Conservation (phyloP, 2,797 vertebrate species). For the Catamblyrhynchus diadema region DNA sequence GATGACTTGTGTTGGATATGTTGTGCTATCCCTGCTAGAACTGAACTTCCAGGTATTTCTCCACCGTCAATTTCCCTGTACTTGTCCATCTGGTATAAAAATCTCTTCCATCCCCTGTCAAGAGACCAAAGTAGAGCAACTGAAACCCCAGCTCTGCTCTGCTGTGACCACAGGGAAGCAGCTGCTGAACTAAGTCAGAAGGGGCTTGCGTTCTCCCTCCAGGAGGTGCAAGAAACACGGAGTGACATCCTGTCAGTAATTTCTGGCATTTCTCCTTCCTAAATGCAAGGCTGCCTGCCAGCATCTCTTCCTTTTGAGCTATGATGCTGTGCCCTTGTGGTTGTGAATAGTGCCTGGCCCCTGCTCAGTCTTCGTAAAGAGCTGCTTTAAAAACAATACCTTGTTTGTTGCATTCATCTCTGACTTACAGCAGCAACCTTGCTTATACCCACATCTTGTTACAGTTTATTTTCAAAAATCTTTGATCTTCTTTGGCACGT, state of each 20-base stretch:
- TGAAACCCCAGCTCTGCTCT: neutral
- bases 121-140: neutral
- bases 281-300: neutral
- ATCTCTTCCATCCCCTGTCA: neutral
- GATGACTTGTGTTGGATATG: accelerated
- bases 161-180: neutral
- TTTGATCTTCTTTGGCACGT: neutral
- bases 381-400: neutral
- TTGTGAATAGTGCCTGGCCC: neutral
- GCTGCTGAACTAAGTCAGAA: neutral
- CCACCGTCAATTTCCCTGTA: neutral
- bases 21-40: neutral
- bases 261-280: neutral
- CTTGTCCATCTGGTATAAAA: neutral
- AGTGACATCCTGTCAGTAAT: neutral
- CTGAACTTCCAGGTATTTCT: neutral
- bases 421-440: neutral
- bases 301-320: neutral
- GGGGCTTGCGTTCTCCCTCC: neutral
- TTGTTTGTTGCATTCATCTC: neutral
- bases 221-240: neutral
- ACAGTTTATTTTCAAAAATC: neutral
- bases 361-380: neutral
- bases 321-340: neutral
- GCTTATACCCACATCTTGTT: neutral